Conservation (phyloP, 2,888 invertebrate genomes). For the Cylloceria caligata region DNA sequence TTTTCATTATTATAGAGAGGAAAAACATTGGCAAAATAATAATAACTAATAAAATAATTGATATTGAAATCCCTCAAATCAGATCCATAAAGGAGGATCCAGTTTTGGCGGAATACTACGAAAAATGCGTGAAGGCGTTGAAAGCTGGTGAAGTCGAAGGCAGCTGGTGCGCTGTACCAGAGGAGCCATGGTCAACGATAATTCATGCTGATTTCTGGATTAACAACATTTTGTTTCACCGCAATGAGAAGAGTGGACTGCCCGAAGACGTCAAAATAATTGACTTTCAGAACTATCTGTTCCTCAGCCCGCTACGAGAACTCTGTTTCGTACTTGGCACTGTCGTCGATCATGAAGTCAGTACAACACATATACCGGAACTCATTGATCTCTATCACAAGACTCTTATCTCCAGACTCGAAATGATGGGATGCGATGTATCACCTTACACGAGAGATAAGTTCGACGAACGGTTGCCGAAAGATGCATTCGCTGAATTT, state of each 20-base stretch:
- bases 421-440: conserved; percentile 82
- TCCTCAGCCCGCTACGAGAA: conserved; percentile 86
- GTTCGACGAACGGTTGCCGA: conserved; percentile 73
- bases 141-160: neutral
- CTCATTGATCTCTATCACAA: conserved; percentile 86
- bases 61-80: conserved; percentile 1
- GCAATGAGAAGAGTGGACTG: conserved; percentile 79
- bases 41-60: too few relatives aligned
- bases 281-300: conserved; percentile 87
- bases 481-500: conserved; percentile 75
- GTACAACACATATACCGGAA: conserved; percentile 85
- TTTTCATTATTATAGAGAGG: too few relatives aligned
- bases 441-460: conserved; percentile 71
- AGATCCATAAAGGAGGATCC: conserved; percentile 76
- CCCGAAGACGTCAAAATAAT: conserved; percentile 86
- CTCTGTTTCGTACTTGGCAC: conserved; percentile 86
- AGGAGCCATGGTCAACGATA: conserved; percentile 86
- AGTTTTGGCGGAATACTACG: conserved; percentile 72
- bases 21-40: too few relatives aligned
- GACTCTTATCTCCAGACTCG: conserved; percentile 84
- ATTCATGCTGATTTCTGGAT: conserved; percentile 88
- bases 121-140: conserved; percentile 57
- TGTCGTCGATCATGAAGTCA: conserved; percentile 84
- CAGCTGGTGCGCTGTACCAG: conserved; percentile 56
- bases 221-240: conserved; percentile 87